phyloP scores from a whole-genome alignment of 2,888 invertebrate species.

The Homarus gammarus region DNA sequence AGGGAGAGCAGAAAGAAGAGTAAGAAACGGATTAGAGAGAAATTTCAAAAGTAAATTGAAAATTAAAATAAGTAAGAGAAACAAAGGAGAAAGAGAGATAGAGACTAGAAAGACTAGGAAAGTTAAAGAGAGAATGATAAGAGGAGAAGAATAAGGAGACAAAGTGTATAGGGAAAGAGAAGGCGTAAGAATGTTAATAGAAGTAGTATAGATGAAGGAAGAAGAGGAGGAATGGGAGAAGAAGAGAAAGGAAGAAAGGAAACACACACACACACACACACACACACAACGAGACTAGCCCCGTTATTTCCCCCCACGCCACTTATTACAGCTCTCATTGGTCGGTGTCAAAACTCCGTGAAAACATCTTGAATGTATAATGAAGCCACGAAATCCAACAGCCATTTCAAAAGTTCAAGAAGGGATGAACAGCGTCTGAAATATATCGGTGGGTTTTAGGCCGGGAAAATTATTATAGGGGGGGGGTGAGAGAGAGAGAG shows the following conservation, averaged over 20 bases:
- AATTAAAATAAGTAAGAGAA: too few relatives aligned
- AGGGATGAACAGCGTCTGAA: not conserved
- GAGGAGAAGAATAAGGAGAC: not conserved
- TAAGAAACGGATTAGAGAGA: not conserved
- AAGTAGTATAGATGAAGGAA: not conserved
- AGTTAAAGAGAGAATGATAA: not conserved
- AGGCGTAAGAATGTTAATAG: too few relatives aligned
- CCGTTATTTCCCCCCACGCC: not conserved
- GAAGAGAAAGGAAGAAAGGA: not conserved
- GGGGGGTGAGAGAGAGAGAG: too few relatives aligned
- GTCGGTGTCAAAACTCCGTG: slow-evolving; percentile 21
- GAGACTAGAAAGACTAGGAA: slow-evolving; percentile 7
- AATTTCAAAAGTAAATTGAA: slow-evolving; percentile 1
- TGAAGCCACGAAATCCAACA: slow-evolving; percentile 43
- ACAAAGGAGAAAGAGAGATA: slow-evolving; percentile 2
- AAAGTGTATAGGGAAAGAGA: too few relatives aligned
- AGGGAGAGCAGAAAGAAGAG: not conserved
- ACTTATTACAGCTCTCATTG: slow-evolving; percentile 25
- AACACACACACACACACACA: not conserved
- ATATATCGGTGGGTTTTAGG: not conserved
- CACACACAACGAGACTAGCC: not conserved
- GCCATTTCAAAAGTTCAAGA: slow-evolving; percentile 29
- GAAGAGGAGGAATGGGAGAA: not conserved
- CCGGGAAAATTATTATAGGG: too few relatives aligned
- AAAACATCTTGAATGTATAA: slow-evolving; percentile 60